Percentiles rank a stretch among this genome's conserved stretches.
Conservation (phyloP, 2,888 invertebrate genomes). For the Campoplex capitator region DNA sequence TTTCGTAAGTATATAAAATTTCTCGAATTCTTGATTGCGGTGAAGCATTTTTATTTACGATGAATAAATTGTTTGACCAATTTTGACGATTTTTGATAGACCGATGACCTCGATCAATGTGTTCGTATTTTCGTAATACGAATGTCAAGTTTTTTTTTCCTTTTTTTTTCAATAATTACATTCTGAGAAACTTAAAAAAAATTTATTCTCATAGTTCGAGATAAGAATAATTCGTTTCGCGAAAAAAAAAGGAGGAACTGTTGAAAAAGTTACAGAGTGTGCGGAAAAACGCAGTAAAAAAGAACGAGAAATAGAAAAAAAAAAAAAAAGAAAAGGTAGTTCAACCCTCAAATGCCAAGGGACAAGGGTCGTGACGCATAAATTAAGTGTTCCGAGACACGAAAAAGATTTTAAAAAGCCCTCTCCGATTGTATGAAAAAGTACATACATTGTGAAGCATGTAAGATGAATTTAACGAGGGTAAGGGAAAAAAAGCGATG, state of each 20-base stretch:
- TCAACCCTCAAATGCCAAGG: constrained; percentile 14
- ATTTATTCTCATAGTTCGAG: background rate
- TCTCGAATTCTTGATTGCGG: background rate
- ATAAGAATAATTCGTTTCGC: background rate
- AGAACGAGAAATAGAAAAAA: background rate
- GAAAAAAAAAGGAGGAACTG: background rate
- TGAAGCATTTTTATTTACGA: background rate
- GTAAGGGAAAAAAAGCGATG: constrained; percentile 5
- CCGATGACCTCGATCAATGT: background rate
- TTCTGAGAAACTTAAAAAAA: background rate
- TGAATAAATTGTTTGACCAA: background rate
- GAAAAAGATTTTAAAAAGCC: constrained; percentile 10
- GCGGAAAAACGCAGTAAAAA: background rate
- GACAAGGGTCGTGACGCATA: background rate
- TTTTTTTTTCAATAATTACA: background rate
- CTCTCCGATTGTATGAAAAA: constrained; percentile 8
- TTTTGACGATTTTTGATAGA: background rate
- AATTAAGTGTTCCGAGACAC: constrained; percentile 19
- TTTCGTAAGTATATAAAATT: background rate
- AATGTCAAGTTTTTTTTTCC: no score
- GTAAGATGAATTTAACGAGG: constrained; percentile 20
- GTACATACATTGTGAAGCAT: constrained; percentile 29
- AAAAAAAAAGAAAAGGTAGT: background rate
- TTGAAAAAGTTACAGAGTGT: background rate
- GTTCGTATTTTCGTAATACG: background rate